Conservation (phyloP, 1,140 invertebrate species). For the Bombus balteatus region DNA sequence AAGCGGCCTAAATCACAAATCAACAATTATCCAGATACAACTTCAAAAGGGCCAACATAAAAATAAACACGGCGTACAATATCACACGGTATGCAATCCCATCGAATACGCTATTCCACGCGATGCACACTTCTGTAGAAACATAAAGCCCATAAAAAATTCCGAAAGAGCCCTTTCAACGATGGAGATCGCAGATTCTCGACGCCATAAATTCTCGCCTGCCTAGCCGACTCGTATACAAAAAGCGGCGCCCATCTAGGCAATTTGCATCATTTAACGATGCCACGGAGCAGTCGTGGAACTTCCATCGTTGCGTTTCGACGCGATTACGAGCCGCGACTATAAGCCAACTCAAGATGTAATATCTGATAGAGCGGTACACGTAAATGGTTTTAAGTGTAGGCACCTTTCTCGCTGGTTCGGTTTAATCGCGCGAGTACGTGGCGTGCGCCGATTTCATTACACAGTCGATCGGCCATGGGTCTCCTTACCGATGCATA, state of each 20-base stretch:
- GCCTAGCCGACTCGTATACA: too few species aligned
- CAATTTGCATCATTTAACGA: conserved; percentile 41
- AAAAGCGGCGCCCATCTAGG: background rate
- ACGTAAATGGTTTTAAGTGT: conserved; percentile 49
- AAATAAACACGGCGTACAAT: too few species aligned
- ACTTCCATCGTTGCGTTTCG: background rate
- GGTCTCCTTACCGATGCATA: conserved; percentile 50
- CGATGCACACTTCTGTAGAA: background rate
- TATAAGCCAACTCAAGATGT: background rate
- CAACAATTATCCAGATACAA: too few species aligned
- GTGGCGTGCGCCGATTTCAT: conserved; percentile 32
- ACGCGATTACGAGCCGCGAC: conserved; percentile 5
- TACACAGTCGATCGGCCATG: conserved; percentile 20
- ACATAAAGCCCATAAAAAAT: background rate
- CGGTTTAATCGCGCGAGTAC: conserved; percentile 22
- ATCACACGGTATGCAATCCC: too few species aligned
- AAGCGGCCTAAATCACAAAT: too few species aligned
- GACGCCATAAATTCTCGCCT: background rate
- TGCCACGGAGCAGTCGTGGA: background rate
- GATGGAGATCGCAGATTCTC: background rate
- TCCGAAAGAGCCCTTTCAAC: background rate
- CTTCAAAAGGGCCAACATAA: too few species aligned
- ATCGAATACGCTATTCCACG: too few species aligned
- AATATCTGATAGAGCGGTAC: conserved; percentile 39
- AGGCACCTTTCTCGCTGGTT: conserved; percentile 11